Conservation (phyloP, 2,113 vertebrate species). For the Chauna torquata region DNA sequence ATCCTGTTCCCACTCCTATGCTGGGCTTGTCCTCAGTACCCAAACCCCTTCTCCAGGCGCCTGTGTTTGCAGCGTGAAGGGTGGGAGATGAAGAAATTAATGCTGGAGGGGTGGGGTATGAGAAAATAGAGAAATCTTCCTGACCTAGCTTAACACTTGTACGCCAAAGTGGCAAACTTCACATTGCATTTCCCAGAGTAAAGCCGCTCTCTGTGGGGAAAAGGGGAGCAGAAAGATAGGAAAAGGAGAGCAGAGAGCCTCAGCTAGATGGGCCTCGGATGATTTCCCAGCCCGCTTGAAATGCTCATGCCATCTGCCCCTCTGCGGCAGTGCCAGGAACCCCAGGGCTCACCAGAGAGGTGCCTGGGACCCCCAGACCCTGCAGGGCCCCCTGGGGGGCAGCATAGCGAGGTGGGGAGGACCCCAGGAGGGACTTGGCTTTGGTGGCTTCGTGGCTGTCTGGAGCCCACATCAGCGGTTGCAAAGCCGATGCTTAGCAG, state of each 20-base stretch:
- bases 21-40: neutral
- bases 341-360: neutral
- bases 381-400: too few species aligned
- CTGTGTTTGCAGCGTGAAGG: neutral
- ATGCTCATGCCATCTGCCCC: neutral
- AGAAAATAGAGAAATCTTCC: neutral
- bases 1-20: too few species aligned
- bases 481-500: neutral
- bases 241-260: neutral
- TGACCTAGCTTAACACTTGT: too few species aligned
- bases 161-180: neutral
- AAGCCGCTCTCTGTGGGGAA: neutral
- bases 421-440: neutral
- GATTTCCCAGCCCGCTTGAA: neutral
- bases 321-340: neutral
- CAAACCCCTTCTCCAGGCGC: neutral
- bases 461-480: neutral
- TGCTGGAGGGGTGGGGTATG: neutral
- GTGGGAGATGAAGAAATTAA: neutral
- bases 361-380: neutral
- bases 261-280: neutral
- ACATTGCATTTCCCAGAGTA: neutral
- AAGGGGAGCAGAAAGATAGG: neutral
- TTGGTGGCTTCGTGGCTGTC: neutral
- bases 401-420: too few species aligned